Percentiles rank a stretch among this genome's conserved stretches.
Conservation (phyloP, 2,113 vertebrate genomes). For the Lipophrys pholis region DNA sequence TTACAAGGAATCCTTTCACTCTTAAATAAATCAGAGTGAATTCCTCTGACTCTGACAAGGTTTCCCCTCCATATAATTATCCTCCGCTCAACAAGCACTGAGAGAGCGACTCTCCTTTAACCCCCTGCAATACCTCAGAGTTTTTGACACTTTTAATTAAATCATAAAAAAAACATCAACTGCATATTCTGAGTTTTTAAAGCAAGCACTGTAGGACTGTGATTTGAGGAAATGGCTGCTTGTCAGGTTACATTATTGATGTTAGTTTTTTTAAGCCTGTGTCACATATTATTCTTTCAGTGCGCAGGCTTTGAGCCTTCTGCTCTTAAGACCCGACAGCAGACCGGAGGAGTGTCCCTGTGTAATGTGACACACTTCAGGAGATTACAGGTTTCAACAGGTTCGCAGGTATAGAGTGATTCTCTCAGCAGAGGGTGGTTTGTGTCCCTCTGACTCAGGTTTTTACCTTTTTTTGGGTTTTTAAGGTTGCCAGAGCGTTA, state of each 20-base stretch:
- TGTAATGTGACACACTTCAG: conserved; percentile 47
- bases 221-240: conserved; percentile 38
- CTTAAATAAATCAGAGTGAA: conserved; percentile 78
- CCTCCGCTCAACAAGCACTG: conserved; percentile 62
- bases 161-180: conserved; percentile 76
- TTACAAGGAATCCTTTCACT: conserved; percentile 83
- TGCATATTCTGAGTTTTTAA: conserved; percentile 53
- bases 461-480: neutral
- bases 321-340: neutral
- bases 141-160: conserved; percentile 71
- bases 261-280: conserved; percentile 28
- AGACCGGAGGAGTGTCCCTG: conserved; percentile 32
- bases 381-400: conserved; percentile 56
- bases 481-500: neutral
- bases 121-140: conserved; percentile 52
- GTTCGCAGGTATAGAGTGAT: conserved; percentile 9
- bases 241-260: conserved; percentile 39
- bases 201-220: conserved; percentile 12
- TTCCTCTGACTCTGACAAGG: conserved; percentile 73
- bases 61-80: conserved; percentile 81
- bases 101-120: conserved; percentile 65
- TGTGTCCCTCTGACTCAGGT: neutral
- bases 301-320: neutral
- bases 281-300: conserved; percentile 26
- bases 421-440: conserved; percentile 9